Evolutionary conservation across 2,797 vertebrate genomes (phyloP), one percentile per base, ranked within the genome.

Genomic region (Periparus ater): DNA sequence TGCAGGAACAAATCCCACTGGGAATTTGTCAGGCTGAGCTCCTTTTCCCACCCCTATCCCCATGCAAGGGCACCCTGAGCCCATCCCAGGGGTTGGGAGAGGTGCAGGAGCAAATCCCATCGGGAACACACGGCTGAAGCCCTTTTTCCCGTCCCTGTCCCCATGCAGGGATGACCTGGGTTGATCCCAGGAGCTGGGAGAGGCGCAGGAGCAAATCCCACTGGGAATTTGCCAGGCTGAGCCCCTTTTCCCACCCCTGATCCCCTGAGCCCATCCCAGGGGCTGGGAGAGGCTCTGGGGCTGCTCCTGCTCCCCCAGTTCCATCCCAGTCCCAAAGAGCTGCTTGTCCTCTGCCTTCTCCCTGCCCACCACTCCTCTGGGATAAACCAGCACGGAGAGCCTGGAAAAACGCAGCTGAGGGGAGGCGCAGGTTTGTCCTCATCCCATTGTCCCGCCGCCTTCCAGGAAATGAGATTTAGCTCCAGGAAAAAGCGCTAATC

Each of bases 111-210:
- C 50, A 44, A 58, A 81, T 44, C 78, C 65, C 16, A 0, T 3
- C 16, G 17, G 22, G 42, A 79, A 38, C 0, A 1, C 48, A 6
- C 0, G 9, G 58, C 15, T 42, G 30, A 2, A 8, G 40, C 0
- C 47, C 47, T 22, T 26, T 16, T 8, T 21, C 57, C 47, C 26
- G 1, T 4, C 29, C 36, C 45, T 5, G 17, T 0, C 34, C 57
- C 45, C 29, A 12, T 26, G 13, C 45, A 40, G 7, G 9, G 12
- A 4, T 23, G 20, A 11, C 2, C 54, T 34, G 51, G 1, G 3
- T 18, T 12, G 8, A 50, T 48, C 4, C 34, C 27, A 38, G 44
- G 25, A 14, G 21, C 34, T 48, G 58, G 22, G 42, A 44, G 42
- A 44, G 17, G 42, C 17, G 7, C 57, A 19, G 57, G 67, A 62